These are phyloP conservation scores for Heterodera carotae DNA, from an alignment of 1,140 invertebrate genomes.

Conservation along the genomic window DNA sequence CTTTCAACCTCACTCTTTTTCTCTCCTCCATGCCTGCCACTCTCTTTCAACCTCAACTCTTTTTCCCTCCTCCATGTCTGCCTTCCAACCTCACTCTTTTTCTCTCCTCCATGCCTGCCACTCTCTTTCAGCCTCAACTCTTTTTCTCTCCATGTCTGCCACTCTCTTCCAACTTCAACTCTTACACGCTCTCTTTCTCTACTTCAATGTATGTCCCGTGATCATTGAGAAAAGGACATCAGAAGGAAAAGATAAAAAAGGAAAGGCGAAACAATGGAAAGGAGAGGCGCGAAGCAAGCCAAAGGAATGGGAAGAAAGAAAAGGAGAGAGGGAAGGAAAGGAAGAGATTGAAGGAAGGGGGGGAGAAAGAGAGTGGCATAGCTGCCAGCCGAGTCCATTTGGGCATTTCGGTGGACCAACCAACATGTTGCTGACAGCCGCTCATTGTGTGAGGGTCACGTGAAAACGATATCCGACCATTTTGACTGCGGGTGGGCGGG, in stretches of 20 bases:
- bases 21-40: too few relatives aligned
- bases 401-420: not conserved
- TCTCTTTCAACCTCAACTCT: too few relatives aligned
- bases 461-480: not conserved
- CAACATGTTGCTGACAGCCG: not conserved
- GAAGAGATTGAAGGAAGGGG: not conserved
- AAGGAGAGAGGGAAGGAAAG: not conserved
- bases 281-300: too few relatives aligned
- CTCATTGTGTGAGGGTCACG: not conserved
- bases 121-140: too few relatives aligned
- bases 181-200: not conserved
- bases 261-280: not conserved
- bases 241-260: not conserved
- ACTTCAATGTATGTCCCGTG: not conserved
- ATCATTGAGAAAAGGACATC: not conserved
- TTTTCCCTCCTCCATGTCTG: too few relatives aligned
- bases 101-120: too few relatives aligned
- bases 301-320: not conserved
- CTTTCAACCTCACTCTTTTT: not conserved
- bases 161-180: too few relatives aligned
- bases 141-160: too few relatives aligned
- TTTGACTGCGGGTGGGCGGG: not conserved
- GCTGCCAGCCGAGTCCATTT: not conserved
- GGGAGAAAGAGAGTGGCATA: not conserved
- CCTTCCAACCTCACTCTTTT: too few relatives aligned